Evolutionary conservation across 30 jellyfish, hydroid and myxozoan genomes (phyloP).

Genomic region (Chrysaora quinquecirrha): DNA sequence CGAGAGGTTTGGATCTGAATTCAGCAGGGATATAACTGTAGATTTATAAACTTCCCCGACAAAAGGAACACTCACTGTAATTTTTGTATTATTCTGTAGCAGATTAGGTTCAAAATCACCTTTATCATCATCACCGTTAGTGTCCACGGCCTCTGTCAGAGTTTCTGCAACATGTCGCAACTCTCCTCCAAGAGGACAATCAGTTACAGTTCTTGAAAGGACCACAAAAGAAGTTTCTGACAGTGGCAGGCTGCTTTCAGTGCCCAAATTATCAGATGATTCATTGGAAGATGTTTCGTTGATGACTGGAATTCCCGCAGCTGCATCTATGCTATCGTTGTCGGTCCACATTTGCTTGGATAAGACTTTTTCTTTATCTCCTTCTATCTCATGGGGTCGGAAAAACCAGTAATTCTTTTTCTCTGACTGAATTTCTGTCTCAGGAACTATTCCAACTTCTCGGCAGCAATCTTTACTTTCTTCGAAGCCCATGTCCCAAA

Average conservation of each 20-base stretch:
- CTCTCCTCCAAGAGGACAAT: slow-evolving; percentile 22
- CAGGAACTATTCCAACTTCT: slow-evolving; percentile 16
- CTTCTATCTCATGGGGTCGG: background rate
- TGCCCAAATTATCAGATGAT: background rate
- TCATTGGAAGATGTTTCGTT: background rate
- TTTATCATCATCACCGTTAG: background rate
- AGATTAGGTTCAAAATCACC: background rate
- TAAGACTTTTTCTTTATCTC: slow-evolving; percentile 1
- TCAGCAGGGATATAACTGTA: slow-evolving; percentile 31
- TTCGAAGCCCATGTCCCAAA: no score
- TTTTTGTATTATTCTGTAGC: no score
- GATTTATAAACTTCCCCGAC: slow-evolving; percentile 46
- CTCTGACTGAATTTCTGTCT: background rate
- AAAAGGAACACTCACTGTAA: slow-evolving; percentile 17
- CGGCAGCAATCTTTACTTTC: slow-evolving; percentile 8
- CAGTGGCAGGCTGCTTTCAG: background rate
- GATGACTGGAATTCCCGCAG: background rate
- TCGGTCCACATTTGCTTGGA: slow-evolving; percentile 35
- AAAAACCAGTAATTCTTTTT: slow-evolving; percentile 35
- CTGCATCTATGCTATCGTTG: background rate
- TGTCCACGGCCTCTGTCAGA: background rate
- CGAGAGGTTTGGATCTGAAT: slow-evolving; percentile 17
- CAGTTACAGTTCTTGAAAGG: background rate
- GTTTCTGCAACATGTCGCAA: slow-evolving; percentile 16
- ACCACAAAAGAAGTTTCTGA: no score